Conservation (phyloP, 2,113 vertebrate species). For the Atlantisia rogersi region DNA sequence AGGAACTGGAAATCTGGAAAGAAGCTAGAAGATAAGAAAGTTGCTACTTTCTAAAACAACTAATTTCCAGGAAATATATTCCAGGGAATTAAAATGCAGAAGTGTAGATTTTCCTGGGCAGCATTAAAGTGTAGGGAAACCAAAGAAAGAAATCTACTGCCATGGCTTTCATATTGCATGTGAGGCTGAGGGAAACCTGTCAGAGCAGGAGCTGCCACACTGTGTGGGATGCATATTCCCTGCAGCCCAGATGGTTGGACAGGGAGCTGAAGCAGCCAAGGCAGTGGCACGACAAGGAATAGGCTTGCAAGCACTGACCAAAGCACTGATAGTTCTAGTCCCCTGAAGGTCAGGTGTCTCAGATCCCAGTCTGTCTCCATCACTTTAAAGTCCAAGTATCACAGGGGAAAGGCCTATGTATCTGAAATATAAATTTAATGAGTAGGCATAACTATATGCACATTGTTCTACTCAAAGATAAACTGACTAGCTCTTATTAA, state of each 20-base stretch:
- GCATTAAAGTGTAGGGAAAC: not conserved
- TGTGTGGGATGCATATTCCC: accelerated
- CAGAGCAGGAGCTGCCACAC: accelerated
- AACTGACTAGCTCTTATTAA: not conserved
- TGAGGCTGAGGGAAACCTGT: accelerated
- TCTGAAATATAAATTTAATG: not conserved
- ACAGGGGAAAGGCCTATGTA: not conserved
- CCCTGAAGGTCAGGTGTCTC: accelerated
- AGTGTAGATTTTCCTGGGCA: not conserved
- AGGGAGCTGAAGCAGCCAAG: not conserved
- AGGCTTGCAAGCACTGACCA: not conserved
- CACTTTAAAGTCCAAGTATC: not conserved
- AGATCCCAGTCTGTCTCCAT: not conserved
- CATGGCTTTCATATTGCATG: not conserved
- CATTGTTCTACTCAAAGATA: not conserved
- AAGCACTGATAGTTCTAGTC: not conserved
- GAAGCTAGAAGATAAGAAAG: not conserved
- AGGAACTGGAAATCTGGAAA: not conserved
- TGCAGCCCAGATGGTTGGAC: not conserved
- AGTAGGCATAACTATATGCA: not conserved
- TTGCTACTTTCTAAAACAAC: not conserved
- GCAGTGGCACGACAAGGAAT: not conserved
- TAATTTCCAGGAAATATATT: not conserved
- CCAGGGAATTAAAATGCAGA: not conserved
- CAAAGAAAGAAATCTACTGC: not conserved